These are phyloP conservation scores for Cordylochernes scorpioides DNA, from an alignment of 2,888 invertebrate genomes.

Conservation along the genomic window DNA sequence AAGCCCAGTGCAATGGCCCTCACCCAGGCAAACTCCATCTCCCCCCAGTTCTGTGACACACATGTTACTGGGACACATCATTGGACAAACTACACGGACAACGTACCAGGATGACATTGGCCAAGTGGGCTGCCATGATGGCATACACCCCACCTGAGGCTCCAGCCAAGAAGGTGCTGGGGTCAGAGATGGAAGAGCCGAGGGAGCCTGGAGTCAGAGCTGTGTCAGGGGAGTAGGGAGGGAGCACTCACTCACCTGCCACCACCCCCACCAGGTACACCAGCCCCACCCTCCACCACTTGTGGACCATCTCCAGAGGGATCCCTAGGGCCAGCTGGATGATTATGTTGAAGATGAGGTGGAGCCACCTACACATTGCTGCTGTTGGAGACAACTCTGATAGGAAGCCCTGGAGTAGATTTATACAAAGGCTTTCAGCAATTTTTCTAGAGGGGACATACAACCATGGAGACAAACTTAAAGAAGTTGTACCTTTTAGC, in stretches of 20 bases:
- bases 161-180: slow-evolving; percentile 48
- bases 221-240: neutral
- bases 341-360: neutral
- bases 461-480: too few species aligned
- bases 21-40: slow-evolving; percentile 77
- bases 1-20: slow-evolving; percentile 55
- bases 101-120: slow-evolving; percentile 57
- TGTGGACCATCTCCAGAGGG: slow-evolving; percentile 71
- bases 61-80: too few species aligned
- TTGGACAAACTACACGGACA: too few species aligned
- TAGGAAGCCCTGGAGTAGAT: too few species aligned
- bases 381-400: too few species aligned
- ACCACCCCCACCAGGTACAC: slow-evolving; percentile 58
- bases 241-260: slow-evolving; percentile 33
- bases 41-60: slow-evolving; percentile 61
- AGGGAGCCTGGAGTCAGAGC: slow-evolving; percentile 21
- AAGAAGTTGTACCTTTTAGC: too few species aligned
- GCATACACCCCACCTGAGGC: slow-evolving; percentile 90
- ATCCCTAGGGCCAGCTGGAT: neutral
- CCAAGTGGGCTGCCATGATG: slow-evolving; percentile 67
- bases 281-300: slow-evolving; percentile 63
- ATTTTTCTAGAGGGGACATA: too few species aligned
- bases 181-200: slow-evolving; percentile 25
- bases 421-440: too few species aligned
- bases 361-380: too few species aligned